Percentiles rank a stretch among this genome's conserved stretches.
These are phyloP conservation scores for Drosophila tani DNA, from an alignment of 1,140 invertebrate genomes.

Conservation along the genomic window DNA sequence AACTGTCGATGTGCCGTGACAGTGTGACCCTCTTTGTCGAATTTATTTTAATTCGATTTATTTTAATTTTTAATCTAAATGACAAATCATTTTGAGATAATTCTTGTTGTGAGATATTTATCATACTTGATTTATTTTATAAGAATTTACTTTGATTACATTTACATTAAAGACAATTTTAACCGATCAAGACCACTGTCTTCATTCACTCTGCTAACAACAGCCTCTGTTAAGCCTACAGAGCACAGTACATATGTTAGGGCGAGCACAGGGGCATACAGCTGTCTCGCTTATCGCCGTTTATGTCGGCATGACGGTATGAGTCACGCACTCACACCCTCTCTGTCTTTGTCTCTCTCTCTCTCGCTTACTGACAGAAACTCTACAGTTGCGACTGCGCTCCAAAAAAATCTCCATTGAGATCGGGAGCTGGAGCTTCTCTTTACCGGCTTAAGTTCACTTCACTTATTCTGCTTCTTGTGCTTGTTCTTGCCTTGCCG, in stretches of 20 bases:
- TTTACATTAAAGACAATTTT: not conserved
- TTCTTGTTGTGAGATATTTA: no score
- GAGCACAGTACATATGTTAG: not conserved
- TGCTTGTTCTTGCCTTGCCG: not conserved
- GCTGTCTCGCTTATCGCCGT: constrained; percentile 34
- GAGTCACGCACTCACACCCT: constrained; percentile 33
- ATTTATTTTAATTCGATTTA: constrained; percentile 1
- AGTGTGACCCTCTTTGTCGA: not conserved
- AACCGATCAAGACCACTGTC: not conserved
- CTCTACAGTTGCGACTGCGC: constrained; percentile 42
- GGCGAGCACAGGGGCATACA: constrained; percentile 21
- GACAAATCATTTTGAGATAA: no score
- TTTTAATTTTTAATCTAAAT: not conserved
- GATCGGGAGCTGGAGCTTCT: constrained; percentile 24
- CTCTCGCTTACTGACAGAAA: not conserved
- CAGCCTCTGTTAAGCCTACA: constrained; percentile 6
- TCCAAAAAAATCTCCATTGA: constrained; percentile 30
- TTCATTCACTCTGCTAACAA: not conserved
- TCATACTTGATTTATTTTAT: no score
- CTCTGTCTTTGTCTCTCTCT: not conserved
- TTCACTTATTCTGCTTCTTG: constrained; percentile 12
- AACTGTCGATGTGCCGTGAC: not conserved
- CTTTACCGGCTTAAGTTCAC: constrained; percentile 32
- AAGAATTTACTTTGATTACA: no score
- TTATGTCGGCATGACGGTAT: constrained; percentile 33